Base-by-base conservation (phyloP, 2,888 invertebrate genomes). In the Isotomurus palustris region DNA sequence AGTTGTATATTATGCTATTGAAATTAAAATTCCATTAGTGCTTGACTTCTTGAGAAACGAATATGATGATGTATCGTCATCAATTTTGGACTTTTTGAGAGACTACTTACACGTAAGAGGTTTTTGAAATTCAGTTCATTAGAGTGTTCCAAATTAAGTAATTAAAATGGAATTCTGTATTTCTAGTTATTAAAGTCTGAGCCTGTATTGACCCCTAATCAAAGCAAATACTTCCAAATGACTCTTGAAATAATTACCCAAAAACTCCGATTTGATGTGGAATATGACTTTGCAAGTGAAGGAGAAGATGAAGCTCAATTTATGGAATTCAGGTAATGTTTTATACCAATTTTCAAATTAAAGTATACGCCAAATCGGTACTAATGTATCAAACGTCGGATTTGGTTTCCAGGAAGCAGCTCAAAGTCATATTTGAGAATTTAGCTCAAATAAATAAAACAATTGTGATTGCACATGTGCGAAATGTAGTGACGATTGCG, bases 281-380 rank as follows among this genome's bases (percentile, higher is more conserved):
- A 74, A 4, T 79, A 79, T 64, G 75, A 78, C 66, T 79, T 79
- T 73, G 76, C 76, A 24, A 73, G 74, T 49, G 78, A 78, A 73
- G 78, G 78, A 1, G 79, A 80, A 71, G 79, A 79, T 60, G 80
- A 81, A 71, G 79, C 78, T 12, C 75, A 76, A 71, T 81, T 80
- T 72, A 74, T 76, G 57, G 79, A 79, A 56, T 80, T 78, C 69
- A 72, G 73, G 72, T 72, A 58, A 36, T 49, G 25, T 17, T 47
- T 19, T 51, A 44, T 5, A n/a, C 22, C 28, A 3, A 32, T 29
- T 19, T 19, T 35, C 47, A 14, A 43, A 52, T 28, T 6, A 29
- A 38, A 51, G 43, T 50, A 36, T 28, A 51, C 47, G 6, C 27
- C n/a, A n/a, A n/a, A n/a, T n/a, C n/a, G 3, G 22, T 47, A 22